These are phyloP conservation scores for Microcebus lehilahytsara DNA, from an alignment of 2,113 vertebrate species.

Conservation along the genomic window DNA sequence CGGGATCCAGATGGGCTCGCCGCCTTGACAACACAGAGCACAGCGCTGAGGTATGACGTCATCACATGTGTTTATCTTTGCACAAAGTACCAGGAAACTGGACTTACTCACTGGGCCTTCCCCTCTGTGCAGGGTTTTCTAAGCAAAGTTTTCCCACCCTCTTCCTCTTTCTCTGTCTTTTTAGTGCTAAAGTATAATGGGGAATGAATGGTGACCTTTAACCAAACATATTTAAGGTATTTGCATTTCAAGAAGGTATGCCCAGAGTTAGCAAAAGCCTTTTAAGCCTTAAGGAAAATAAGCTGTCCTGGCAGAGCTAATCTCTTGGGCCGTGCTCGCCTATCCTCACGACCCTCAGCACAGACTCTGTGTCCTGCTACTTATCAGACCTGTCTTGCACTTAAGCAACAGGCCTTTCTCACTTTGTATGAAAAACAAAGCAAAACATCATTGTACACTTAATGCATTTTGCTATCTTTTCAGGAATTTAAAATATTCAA, in stretches of 20 bases:
- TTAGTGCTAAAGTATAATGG: not conserved
- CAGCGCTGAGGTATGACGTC: accelerated
- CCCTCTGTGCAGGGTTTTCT: not conserved
- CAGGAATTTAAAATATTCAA: not conserved
- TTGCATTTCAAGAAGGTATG: not conserved
- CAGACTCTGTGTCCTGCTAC: not conserved
- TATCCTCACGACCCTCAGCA: not conserved
- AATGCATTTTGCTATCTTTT: not conserved
- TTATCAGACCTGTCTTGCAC: not conserved
- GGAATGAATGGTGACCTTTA: not conserved
- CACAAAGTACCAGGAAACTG: not conserved
- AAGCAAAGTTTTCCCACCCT: not conserved
- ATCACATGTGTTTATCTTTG: accelerated
- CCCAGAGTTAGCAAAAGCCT: not conserved
- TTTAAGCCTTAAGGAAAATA: not conserved
- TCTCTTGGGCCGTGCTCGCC: not conserved
- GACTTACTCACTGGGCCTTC: no score
- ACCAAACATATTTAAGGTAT: not conserved
- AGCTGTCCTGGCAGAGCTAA: not conserved
- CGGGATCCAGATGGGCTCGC: slow-evolving; percentile 98
- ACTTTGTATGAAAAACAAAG: not conserved
- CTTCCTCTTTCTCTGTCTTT: not conserved
- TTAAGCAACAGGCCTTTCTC: not conserved
- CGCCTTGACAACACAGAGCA: slow-evolving; percentile 84
- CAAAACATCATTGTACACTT: not conserved